These are phyloP conservation scores for Rhyacichthys aspro DNA, from an alignment of 2,797 vertebrate species.

Conservation along the genomic window DNA sequence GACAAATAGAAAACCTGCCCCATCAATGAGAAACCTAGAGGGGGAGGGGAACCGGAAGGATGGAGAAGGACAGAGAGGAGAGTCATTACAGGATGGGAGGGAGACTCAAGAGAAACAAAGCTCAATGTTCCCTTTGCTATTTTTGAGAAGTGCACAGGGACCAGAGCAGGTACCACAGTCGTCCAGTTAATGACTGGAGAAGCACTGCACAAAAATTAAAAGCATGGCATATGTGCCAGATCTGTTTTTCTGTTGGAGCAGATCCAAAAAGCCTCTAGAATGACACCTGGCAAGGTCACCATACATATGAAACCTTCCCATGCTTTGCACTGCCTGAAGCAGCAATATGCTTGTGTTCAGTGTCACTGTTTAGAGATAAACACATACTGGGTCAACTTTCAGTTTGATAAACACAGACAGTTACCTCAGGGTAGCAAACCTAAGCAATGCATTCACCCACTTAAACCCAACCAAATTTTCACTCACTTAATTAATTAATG, in stretches of 20 bases:
- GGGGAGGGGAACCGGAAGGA: constrained; percentile 75
- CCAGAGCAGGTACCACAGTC: constrained; percentile 58
- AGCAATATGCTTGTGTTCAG: constrained; percentile 57
- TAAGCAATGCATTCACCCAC: constrained; percentile 32
- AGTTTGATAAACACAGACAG: constrained; percentile 67
- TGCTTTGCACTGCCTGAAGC: constrained; percentile 63
- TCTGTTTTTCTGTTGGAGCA: constrained; percentile 26
- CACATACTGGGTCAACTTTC: constrained; percentile 44
- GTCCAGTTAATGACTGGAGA: constrained; percentile 75
- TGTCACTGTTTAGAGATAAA: constrained; percentile 73
- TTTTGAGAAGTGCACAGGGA: constrained; percentile 70
- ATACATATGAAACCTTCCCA: constrained; percentile 61
- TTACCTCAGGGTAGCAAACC: constrained; percentile 32
- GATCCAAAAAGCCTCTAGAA: constrained; percentile 57
- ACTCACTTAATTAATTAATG: constrained; percentile 30
- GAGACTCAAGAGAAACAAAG: constrained; percentile 73
- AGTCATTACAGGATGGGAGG: constrained; percentile 67
- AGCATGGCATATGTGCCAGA: constrained; percentile 22
- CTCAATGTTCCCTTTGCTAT: constrained; percentile 79
- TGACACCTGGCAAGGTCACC: constrained; percentile 76
- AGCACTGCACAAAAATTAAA: constrained; percentile 60
- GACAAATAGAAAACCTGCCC: constrained; percentile 61
- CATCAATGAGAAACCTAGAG: constrained; percentile 72
- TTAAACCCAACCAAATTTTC: constrained; percentile 36
- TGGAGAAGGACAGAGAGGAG: constrained; percentile 79